phyloP scores from a whole-genome alignment of 2,888 invertebrate species.

The Trilocha varians region DNA sequence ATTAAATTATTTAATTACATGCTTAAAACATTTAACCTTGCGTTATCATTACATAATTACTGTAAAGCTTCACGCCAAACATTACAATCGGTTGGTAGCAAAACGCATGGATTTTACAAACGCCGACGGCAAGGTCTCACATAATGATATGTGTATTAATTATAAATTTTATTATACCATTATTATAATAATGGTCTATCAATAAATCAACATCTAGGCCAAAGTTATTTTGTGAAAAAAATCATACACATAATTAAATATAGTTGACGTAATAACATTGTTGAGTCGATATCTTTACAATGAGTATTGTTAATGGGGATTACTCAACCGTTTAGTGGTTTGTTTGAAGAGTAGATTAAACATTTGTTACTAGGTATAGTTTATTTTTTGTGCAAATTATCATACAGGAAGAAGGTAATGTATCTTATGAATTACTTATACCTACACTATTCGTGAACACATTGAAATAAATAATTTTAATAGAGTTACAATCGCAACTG shows the following conservation, averaged over 20 bases:
- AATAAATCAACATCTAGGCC: neutral
- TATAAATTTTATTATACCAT: constrained; percentile 1
- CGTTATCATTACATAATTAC: neutral
- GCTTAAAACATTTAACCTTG: neutral
- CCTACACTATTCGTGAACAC: too few relatives aligned
- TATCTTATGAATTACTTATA: too few relatives aligned
- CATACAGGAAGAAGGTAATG: too few relatives aligned
- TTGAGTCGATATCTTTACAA: neutral
- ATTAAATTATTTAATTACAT: neutral
- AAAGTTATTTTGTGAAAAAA: neutral
- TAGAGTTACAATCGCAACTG: too few relatives aligned
- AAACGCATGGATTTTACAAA: constrained; percentile 1
- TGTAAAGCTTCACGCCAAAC: constrained; percentile 1
- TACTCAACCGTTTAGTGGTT: too few relatives aligned
- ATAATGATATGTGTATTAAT: constrained; percentile 4
- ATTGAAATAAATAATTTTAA: too few relatives aligned
- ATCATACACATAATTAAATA: neutral
- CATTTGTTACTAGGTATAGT: too few relatives aligned
- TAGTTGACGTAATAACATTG: neutral
- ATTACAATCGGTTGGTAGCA: constrained; percentile 1
- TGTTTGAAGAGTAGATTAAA: too few relatives aligned
- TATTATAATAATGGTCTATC: constrained; percentile 2
- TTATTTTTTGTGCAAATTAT: too few relatives aligned
- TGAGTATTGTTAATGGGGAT: too few relatives aligned
- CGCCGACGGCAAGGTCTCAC: constrained; percentile 3